A percentile compares a stretch with the other conserved stretches of the same genome.
phyloP scores from a whole-genome alignment of 2,797 vertebrate species.

The Pangasius macronema region DNA sequence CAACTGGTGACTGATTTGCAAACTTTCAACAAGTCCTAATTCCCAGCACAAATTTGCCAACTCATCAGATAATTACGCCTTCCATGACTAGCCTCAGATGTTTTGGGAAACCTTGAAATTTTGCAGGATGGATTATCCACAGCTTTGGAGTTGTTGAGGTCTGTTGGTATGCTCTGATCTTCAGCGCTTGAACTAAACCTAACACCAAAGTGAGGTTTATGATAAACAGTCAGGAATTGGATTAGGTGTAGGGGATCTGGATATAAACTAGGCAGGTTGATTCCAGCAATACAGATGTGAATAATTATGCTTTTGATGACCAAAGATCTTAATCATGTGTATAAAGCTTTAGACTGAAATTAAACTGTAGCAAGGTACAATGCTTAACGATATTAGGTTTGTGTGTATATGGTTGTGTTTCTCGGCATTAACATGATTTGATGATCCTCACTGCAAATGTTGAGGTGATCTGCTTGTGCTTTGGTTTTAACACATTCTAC shows the following conservation, averaged over 20 bases:
- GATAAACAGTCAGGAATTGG: not conserved
- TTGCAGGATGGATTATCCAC: not conserved
- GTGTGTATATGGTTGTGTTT: not conserved
- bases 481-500: not conserved
- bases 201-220: not conserved
- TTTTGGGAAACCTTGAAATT: too few species aligned
- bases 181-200: not conserved
- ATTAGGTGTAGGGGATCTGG: not conserved
- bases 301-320: not conserved
- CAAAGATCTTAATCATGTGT: too few species aligned
- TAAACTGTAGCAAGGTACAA: not conserved
- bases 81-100: not conserved
- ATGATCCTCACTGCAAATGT: not conserved
- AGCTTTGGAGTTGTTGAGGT: not conserved
- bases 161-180: not conserved
- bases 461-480: not conserved
- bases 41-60: not conserved
- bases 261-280: not conserved
- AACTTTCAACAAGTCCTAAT: not conserved
- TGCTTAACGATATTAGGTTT: not conserved
- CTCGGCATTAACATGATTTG: not conserved
- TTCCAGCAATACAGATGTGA: not conserved
- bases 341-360: not conserved
- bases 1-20: not conserved
- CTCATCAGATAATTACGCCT: not conserved